Evolutionary conservation across 2,113 vertebrate genomes (phyloP).

Genomic region (Rutilus rutilus): DNA sequence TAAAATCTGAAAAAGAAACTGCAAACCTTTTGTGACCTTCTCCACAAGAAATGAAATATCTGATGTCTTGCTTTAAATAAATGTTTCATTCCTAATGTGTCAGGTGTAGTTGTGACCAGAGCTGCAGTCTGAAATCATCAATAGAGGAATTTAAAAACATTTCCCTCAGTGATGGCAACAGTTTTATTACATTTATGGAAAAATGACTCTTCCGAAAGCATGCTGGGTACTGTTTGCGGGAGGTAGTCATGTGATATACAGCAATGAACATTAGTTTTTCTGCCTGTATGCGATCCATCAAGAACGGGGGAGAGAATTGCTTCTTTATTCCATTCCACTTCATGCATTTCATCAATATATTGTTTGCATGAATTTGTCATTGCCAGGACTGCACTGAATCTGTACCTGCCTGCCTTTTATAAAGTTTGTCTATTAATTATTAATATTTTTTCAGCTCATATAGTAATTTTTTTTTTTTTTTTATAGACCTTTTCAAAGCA

Average conservation of each 20-base stretch:
- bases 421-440: not conserved
- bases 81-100: not conserved
- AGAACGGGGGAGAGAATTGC: not conserved
- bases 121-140: constrained; percentile 19
- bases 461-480: not conserved
- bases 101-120: not conserved
- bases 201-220: constrained; percentile 3
- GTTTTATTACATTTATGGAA: constrained; percentile 33
- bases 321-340: constrained; percentile 10
- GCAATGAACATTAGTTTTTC: constrained; percentile 23
- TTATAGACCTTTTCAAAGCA: no score
- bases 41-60: not conserved
- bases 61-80: not conserved
- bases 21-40: constrained; percentile 1
- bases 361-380: constrained; percentile 16
- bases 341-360: constrained; percentile 21
- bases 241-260: constrained; percentile 3
- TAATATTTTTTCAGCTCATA: not conserved
- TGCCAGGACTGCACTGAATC: not conserved
- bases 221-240: not conserved
- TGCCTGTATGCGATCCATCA: not conserved
- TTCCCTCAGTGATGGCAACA: constrained; percentile 18
- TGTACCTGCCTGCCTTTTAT: not conserved
- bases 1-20: not conserved
- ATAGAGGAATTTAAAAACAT: constrained; percentile 32